Evolutionary conservation across 2,888 invertebrate genomes (phyloP).

Genomic region (Netelia inedita): DNA sequence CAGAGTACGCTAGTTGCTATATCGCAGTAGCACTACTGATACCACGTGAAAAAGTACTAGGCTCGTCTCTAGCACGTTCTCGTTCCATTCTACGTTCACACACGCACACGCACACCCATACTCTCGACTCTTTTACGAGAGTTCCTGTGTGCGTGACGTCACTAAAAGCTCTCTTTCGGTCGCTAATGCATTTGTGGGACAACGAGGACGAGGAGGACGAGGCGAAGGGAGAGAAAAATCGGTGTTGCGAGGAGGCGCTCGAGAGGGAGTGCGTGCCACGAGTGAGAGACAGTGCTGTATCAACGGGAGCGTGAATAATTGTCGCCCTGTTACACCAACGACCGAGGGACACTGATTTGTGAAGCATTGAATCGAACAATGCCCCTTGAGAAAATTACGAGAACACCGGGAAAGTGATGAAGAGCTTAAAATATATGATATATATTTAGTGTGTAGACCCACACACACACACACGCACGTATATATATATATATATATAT

Average conservation of each 20-base stretch:
- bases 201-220: slow-evolving; percentile 43
- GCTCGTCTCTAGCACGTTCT: slow-evolving; percentile 22
- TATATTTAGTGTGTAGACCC: neutral
- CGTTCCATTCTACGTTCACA: slow-evolving; percentile 60
- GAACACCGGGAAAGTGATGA: slow-evolving; percentile 33
- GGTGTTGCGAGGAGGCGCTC: slow-evolving; percentile 53
- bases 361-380: slow-evolving; percentile 70
- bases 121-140: slow-evolving; percentile 52
- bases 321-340: slow-evolving; percentile 71
- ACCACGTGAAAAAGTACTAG: slow-evolving; percentile 47
- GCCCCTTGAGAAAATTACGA: slow-evolving; percentile 65
- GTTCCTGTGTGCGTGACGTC: slow-evolving; percentile 78
- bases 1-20: neutral
- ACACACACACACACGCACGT: no score
- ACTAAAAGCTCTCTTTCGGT: slow-evolving; percentile 82
- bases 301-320: slow-evolving; percentile 79
- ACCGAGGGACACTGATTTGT: slow-evolving; percentile 67
- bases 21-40: neutral
- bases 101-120: slow-evolving; percentile 40
- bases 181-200: slow-evolving; percentile 83
- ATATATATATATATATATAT: no score
- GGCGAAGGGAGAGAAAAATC: slow-evolving; percentile 65
- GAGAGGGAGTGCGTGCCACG: slow-evolving; percentile 56
- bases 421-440: slow-evolving; percentile 33
- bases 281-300: slow-evolving; percentile 74